Evolutionary conservation across 2,113 vertebrate species (phyloP).

Genomic region (Columba janthina): DNA sequence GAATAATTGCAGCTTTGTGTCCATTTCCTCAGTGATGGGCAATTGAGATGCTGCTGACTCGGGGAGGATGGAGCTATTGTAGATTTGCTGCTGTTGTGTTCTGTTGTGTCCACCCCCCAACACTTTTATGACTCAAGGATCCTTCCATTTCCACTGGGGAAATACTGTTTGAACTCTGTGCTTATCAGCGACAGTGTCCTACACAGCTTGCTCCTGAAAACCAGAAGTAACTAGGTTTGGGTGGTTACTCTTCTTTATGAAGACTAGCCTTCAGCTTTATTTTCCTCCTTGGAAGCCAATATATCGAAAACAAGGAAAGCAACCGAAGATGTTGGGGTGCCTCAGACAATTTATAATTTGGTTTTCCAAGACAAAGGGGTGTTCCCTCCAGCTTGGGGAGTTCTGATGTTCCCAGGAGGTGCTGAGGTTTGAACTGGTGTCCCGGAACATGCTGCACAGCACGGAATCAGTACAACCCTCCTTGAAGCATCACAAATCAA

Average conservation of each 20-base stretch:
- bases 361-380: not conserved
- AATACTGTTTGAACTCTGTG: accelerated
- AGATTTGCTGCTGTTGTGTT: not conserved
- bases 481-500: not conserved
- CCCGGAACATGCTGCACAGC: not conserved
- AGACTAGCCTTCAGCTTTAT: not conserved
- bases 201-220: not conserved
- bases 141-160: not conserved
- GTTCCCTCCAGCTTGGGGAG: not conserved
- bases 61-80: accelerated
- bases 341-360: not conserved
- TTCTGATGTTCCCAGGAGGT: not conserved
- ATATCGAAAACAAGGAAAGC: not conserved
- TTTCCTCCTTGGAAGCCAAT: not conserved
- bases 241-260: not conserved
- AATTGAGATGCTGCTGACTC: not conserved
- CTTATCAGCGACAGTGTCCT: not conserved
- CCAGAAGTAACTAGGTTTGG: not conserved
- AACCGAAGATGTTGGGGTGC: not conserved
- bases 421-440: not conserved
- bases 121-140: not conserved
- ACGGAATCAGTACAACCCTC: not conserved
- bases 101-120: not conserved
- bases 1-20: not conserved
- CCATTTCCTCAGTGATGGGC: not conserved